A percentile compares a stretch with the other conserved stretches of the same genome.
These are phyloP conservation scores for Myiotriccus ornatus DNA, from an alignment of 2,797 vertebrate genomes.

Conservation along the genomic window DNA sequence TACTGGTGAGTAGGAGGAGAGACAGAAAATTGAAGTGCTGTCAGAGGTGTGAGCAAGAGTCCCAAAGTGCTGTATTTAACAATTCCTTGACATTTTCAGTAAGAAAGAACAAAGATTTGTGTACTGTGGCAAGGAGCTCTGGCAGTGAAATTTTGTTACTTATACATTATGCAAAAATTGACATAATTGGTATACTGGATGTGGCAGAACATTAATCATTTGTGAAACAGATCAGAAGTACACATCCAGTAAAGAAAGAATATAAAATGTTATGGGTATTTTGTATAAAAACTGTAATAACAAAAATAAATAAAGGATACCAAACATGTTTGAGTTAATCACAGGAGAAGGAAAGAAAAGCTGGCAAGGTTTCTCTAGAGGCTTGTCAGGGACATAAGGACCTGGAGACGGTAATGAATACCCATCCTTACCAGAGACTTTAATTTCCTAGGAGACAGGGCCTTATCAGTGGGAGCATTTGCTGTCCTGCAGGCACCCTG, in stretches of 20 bases:
- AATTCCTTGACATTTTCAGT: slow-evolving; percentile 15
- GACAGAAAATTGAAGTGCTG: background rate
- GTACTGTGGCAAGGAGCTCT: background rate
- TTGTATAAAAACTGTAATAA: background rate
- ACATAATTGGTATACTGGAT: background rate
- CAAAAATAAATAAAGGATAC: background rate
- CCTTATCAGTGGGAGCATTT: background rate
- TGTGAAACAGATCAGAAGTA: background rate
- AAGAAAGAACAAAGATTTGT: slow-evolving; percentile 38
- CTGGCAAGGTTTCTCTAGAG: background rate
- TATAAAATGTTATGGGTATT: background rate
- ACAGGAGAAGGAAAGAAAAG: background rate
- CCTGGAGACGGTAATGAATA: background rate
- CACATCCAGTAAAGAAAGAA: background rate
- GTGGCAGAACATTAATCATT: background rate
- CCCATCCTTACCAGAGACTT: background rate
- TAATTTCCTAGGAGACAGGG: slow-evolving; percentile 5
- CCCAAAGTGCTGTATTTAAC: background rate
- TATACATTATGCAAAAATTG: background rate
- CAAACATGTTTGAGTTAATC: background rate
- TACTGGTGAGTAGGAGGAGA: background rate
- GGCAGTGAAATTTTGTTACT: background rate
- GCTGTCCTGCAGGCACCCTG: background rate
- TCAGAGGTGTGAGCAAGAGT: background rate
- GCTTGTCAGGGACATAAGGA: background rate